Evolutionary conservation across 2,888 invertebrate species (phyloP).

Genomic region (Drosophila fungiperda): DNA sequence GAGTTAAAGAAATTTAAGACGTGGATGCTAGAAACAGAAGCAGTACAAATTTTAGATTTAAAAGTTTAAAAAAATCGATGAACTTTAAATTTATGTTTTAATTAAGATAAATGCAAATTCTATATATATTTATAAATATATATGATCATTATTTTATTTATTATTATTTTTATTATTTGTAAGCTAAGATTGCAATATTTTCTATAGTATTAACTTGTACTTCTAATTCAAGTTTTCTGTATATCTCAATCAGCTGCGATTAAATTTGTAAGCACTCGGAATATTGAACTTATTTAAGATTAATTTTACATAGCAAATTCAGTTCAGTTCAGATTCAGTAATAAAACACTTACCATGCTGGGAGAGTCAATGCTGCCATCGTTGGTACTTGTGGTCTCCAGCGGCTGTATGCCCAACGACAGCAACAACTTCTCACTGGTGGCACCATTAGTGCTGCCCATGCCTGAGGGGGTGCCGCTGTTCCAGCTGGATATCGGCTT

Average conservation of each 20-base stretch:
- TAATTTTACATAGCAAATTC: neutral
- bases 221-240: too few relatives aligned
- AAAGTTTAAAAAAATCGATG: neutral
- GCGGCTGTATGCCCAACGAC: slow-evolving; percentile 71
- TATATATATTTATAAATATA: too few relatives aligned
- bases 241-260: neutral
- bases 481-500: slow-evolving; percentile 72
- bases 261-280: neutral
- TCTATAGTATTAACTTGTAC: neutral
- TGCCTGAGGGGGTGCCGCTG: slow-evolving; percentile 66
- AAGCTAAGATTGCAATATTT: too few relatives aligned
- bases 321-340: too few relatives aligned
- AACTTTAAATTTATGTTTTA: neutral
- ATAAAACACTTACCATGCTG: slow-evolving; percentile 82
- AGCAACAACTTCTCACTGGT: slow-evolving; percentile 64
- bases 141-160: neutral
- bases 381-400: slow-evolving; percentile 66
- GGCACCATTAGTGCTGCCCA: neutral
- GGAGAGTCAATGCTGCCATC: slow-evolving; percentile 75
- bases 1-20: neutral
- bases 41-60: neutral
- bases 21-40: neutral
- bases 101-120: too few relatives aligned
- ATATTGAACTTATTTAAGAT: neutral
- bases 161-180: too few relatives aligned